Conservation (phyloP, 2,113 vertebrate species). For the Scolopax mira region DNA sequence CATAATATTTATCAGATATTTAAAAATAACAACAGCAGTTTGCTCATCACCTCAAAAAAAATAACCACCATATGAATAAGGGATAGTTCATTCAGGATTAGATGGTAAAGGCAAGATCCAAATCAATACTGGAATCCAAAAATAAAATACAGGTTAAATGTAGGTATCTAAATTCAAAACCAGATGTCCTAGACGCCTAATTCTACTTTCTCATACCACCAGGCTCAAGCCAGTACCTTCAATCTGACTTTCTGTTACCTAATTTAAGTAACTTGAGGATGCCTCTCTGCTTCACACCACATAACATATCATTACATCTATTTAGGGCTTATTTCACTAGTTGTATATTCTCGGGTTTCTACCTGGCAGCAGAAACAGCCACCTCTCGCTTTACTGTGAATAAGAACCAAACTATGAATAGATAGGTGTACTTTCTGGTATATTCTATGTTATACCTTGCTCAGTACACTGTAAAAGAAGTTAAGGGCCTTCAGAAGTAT, state of each 20-base stretch:
- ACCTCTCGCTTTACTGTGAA: background rate
- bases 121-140: background rate
- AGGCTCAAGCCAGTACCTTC: background rate
- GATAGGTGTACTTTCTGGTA: background rate
- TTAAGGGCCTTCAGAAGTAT: background rate
- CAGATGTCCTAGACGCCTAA: background rate
- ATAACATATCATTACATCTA: background rate
- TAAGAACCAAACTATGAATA: background rate
- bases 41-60: background rate
- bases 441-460: background rate
- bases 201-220: background rate
- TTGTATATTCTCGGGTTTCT: background rate
- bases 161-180: background rate
- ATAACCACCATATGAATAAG: rapidly evolving
- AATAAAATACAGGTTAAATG: background rate
- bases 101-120: background rate
- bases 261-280: background rate
- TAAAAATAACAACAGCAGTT: background rate
- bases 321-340: background rate
- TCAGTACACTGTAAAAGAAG: background rate
- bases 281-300: background rate
- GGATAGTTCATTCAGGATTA: background rate
- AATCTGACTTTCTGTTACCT: background rate
- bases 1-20: background rate
- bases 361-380: background rate